Percentiles rank a stretch among this genome's conserved stretches.
Conservation (phyloP, 2,113 vertebrate species). For the Sander vitreus region DNA sequence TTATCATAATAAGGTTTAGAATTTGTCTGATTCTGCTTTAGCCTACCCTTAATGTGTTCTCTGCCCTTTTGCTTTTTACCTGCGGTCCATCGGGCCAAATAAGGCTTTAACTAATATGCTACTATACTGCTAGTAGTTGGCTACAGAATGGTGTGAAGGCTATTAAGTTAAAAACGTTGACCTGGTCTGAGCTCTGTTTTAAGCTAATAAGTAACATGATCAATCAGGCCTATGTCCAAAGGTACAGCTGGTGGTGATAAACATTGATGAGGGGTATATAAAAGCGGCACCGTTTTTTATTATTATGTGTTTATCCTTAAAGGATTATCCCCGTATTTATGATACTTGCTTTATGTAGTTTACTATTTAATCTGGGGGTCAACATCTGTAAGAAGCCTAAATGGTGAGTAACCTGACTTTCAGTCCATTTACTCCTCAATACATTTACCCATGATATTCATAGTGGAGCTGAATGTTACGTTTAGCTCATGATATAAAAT, state of each 20-base stretch:
- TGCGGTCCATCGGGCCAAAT: constrained; percentile 4
- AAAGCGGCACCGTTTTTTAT: not conserved
- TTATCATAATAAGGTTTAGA: not conserved
- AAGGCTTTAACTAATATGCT: constrained; percentile 21
- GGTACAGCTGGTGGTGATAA: constrained; percentile 51
- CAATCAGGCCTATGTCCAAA: constrained; percentile 54
- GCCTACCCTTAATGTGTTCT: too few relatives aligned
- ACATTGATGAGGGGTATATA: constrained; percentile 27
- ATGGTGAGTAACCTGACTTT: not conserved
- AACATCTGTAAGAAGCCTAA: not conserved
- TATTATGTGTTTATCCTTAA: not conserved
- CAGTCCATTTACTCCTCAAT: not conserved
- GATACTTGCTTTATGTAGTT: too few relatives aligned
- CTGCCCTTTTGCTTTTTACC: not conserved
- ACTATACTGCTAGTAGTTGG: not conserved
- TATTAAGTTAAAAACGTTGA: constrained; percentile 57
- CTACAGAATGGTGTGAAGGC: not conserved
- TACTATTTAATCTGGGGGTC: not conserved
- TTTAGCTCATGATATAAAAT: not conserved
- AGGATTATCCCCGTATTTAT: not conserved
- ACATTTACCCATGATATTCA: not conserved
- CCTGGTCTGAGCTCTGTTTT: constrained; percentile 34
- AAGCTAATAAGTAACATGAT: constrained; percentile 76
- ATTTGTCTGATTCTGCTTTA: not conserved
- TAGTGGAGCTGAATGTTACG: not conserved